phyloP scores from a whole-genome alignment of 1,140 invertebrate species.

The Drosophila suzukii region DNA sequence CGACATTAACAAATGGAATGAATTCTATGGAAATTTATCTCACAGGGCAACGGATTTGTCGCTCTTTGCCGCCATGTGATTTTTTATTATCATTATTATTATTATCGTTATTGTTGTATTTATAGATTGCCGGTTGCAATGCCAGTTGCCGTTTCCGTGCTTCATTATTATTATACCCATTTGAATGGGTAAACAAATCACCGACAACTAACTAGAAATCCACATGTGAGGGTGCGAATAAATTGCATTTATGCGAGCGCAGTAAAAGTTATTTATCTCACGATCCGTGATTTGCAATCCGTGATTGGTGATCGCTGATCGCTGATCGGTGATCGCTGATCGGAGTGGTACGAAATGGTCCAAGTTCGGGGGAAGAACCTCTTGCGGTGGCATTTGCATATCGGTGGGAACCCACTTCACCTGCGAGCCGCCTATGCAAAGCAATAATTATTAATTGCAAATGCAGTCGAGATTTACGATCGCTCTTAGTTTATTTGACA shows the following conservation, averaged over 20 bases:
- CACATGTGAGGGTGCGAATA: constrained; percentile 30
- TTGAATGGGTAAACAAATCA: constrained; percentile 46
- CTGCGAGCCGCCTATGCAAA: constrained; percentile 32
- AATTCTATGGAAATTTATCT: constrained; percentile 37
- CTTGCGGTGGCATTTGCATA: constrained; percentile 60
- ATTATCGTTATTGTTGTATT: constrained; percentile 34
- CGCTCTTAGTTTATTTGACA: constrained; percentile 59
- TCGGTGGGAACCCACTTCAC: constrained; percentile 24
- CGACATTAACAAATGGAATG: constrained; percentile 33
- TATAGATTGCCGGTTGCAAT: constrained; percentile 44
- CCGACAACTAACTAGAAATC: constrained; percentile 31
- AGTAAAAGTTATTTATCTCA: constrained; percentile 62
- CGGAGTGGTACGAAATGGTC: constrained; percentile 24
- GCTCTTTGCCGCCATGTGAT: constrained; percentile 20
- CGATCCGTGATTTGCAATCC: constrained; percentile 10
- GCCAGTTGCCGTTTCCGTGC: constrained; percentile 34
- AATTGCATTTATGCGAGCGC: constrained; percentile 47
- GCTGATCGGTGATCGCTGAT: constrained; percentile 1
- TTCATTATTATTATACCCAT: constrained; percentile 39
- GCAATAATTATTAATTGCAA: constrained; percentile 71
- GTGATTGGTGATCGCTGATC: too few relatives aligned
- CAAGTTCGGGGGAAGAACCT: constrained; percentile 30
- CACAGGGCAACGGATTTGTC: constrained; percentile 35
- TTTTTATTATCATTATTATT: constrained; percentile 48
- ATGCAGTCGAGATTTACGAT: constrained; percentile 60